Base-by-base conservation (phyloP, 2,113 vertebrate genomes). In the Antennarius striatus region DNA sequence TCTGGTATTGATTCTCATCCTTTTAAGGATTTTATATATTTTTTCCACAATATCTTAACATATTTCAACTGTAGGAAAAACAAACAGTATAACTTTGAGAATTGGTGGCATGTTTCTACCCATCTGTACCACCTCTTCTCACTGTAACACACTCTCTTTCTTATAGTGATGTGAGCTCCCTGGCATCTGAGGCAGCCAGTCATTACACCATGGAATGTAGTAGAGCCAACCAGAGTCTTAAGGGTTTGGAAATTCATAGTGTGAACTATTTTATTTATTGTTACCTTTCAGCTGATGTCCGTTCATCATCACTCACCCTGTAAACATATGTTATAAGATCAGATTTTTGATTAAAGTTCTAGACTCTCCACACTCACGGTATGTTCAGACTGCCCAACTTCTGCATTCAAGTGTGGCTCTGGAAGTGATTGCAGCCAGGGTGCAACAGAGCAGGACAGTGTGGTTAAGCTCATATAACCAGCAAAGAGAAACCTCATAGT, bases 141-240 rank as follows among this genome's bases (percentile, higher is more conserved):
- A 52, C 29, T 70, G 30, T 56, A 5, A 15, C 16, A 16, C 56
- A 16, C 45, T 29, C 51, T 32, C 50, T 28, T 40, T 46, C 53
- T 70, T 58, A 43, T 47, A 54, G 75, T 77, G 81, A 90, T 87
- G 75, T 73, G 80, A 82, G 73, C 82, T 76, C 68, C 56, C 66
- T 86, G 85, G 88, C 79, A 88, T 88, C 56, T 61, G 57, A 84
- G 55, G 71, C 77, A 76, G 79, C 77, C 75, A 73, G 74, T 68
- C 71, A 84, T 91, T 84, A 91, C 84, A 80, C 63, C 74, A 86
- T 88, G 85, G 86, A 86, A 88, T 64, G 36, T 74, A 40, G 3
- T 17, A 32, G 55, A 62, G 85, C 73, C 75, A 80, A 81, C 62
- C 59, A 50, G 63, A 73, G 67, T 59, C 59, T 56, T 28, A 70